Conservation (phyloP, 2,797 vertebrate genomes). For the Tokudaia tokunoshimensis region DNA sequence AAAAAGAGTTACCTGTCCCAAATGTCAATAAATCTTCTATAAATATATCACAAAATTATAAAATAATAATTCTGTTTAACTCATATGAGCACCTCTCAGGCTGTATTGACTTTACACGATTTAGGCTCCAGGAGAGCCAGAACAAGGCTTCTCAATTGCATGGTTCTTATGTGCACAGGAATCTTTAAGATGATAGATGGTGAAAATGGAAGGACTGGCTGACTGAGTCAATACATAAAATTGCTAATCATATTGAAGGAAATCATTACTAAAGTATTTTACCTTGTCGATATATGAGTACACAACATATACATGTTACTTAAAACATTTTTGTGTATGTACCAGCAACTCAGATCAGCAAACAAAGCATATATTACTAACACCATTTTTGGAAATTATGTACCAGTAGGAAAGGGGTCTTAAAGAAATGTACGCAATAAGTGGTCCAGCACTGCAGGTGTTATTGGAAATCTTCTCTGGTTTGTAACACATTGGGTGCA, state of each 20-base stretch:
- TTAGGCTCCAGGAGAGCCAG: not conserved
- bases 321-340: not conserved
- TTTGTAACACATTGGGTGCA: constrained; percentile 51
- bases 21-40: not conserved
- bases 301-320: constrained; percentile 35
- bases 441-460: not conserved
- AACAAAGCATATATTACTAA: not conserved
- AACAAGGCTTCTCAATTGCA: not conserved
- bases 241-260: not conserved
- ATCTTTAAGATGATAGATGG: not conserved
- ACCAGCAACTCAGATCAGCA: not conserved
- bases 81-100: not conserved
- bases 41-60: not conserved
- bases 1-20: not conserved
- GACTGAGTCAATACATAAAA: not conserved
- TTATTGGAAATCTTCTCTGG: constrained; percentile 49
- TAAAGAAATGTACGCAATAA: not conserved
- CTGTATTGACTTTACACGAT: not conserved
- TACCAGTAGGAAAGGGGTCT: not conserved
- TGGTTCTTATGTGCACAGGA: not conserved
- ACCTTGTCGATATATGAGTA: not conserved
- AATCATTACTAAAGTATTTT: constrained; percentile 3
- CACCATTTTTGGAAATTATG: not conserved
- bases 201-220: constrained; percentile 19
- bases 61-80: not conserved